phyloP scores from a whole-genome alignment of 2,113 vertebrate genomes.

The Fulica atra region DNA sequence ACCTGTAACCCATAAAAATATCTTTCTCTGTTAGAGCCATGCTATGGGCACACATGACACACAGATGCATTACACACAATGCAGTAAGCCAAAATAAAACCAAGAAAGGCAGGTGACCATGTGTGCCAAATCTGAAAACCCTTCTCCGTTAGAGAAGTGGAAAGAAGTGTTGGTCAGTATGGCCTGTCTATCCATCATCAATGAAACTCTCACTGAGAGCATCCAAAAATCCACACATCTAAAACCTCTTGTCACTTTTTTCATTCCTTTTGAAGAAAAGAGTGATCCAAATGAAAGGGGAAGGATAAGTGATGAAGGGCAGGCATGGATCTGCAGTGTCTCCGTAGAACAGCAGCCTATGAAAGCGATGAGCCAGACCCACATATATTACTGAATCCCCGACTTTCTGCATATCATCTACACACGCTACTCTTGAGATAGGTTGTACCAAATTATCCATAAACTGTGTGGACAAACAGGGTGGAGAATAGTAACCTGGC shows the following conservation, averaged over 20 bases:
- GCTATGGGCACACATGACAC: neutral
- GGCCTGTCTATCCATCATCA: neutral
- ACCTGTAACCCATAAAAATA: neutral
- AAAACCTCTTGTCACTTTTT: neutral
- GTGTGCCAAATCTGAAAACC: neutral
- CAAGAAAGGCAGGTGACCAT: neutral
- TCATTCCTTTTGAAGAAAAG: neutral
- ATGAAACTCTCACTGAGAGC: neutral
- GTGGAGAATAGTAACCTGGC: constrained; percentile 15
- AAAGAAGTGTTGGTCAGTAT: neutral
- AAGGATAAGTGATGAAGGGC: neutral
- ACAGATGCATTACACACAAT: neutral
- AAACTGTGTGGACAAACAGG: neutral
- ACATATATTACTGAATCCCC: neutral
- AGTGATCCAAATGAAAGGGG: neutral
- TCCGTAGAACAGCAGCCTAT: neutral
- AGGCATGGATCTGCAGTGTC: neutral
- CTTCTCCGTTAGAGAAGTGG: neutral
- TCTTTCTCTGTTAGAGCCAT: neutral
- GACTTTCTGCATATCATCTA: neutral
- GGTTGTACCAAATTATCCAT: neutral
- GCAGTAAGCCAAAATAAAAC: neutral
- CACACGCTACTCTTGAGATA: neutral
- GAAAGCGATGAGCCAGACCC: neutral
- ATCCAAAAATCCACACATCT: neutral